These are phyloP conservation scores for Pionites leucogaster DNA, from an alignment of 2,113 vertebrate genomes.

Conservation along the genomic window DNA sequence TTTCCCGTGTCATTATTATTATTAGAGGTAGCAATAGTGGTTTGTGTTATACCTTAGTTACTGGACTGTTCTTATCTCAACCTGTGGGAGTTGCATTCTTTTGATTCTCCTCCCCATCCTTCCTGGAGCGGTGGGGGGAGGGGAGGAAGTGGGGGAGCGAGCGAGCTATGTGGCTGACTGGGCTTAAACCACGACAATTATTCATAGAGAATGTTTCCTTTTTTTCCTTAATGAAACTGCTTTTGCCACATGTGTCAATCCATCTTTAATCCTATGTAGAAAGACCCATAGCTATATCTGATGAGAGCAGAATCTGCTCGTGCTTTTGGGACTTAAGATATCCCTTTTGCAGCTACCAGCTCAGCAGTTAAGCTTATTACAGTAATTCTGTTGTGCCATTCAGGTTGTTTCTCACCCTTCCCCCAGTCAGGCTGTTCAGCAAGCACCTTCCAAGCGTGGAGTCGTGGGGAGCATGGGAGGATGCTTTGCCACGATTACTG, in stretches of 20 bases:
- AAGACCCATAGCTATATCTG: background rate
- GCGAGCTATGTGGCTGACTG: too few relatives aligned
- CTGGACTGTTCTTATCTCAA: too few relatives aligned
- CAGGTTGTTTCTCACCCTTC: background rate
- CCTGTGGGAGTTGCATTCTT: too few relatives aligned
- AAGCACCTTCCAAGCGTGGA: background rate
- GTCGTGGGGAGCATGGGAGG: background rate
- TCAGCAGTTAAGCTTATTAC: background rate
- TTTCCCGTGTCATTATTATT: too few relatives aligned
- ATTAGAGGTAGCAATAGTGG: too few relatives aligned
- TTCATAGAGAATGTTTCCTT: background rate
- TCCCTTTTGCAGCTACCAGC: background rate
- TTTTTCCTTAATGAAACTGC: background rate
- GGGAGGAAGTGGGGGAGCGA: too few relatives aligned
- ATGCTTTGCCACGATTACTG: background rate
- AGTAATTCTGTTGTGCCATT: background rate
- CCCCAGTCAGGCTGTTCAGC: background rate
- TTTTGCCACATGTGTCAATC: fast-evolving
- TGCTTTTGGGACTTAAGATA: background rate
- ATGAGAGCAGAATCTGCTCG: background rate
- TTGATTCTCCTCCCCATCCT: too few relatives aligned
- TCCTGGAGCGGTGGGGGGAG: too few relatives aligned
- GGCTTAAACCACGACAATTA: too few relatives aligned
- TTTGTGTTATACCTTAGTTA: too few relatives aligned
- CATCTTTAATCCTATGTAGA: fast-evolving